A percentile compares a stretch with the other conserved stretches of the same genome.
These are phyloP conservation scores for Stichopus horrens DNA, from an alignment of 53 echinoderm and acorn worm genomes.

Conservation along the genomic window DNA sequence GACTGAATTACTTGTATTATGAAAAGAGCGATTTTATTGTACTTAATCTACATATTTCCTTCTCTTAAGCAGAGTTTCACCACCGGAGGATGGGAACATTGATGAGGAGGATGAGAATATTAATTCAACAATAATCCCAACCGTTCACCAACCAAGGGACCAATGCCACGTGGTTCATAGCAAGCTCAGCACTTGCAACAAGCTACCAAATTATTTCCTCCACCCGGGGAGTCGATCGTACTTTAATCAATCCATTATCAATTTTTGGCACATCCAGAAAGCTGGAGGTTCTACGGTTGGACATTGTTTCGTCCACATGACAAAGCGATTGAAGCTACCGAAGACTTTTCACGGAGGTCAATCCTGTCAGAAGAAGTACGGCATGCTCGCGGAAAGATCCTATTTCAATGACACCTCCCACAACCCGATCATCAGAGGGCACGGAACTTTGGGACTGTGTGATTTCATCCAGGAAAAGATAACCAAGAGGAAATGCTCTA, in stretches of 20 bases:
- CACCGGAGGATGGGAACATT: too few relatives aligned
- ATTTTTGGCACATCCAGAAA: constrained; percentile 31
- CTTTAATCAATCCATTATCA: constrained; percentile 17
- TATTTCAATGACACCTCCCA: neutral
- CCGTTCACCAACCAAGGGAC: neutral
- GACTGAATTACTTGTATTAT: too few relatives aligned
- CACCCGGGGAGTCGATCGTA: neutral
- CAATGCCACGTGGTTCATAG: constrained; percentile 13
- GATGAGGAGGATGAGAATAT: too few relatives aligned
- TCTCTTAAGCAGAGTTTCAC: too few relatives aligned
- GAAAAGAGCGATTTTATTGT: too few relatives aligned
- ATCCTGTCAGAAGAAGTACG: neutral
- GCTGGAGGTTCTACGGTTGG: neutral
- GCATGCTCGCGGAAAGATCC: neutral
- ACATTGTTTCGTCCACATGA: neutral
- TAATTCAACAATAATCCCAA: too few relatives aligned
- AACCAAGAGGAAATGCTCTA: constrained; percentile 8
- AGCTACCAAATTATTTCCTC: constrained; percentile 22
- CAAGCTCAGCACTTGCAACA: constrained; percentile 17
- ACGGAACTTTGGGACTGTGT: neutral
- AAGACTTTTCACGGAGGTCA: neutral
- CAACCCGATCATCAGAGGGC: neutral
- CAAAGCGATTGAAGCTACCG: neutral
- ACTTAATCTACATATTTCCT: too few relatives aligned
- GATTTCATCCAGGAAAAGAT: constrained; percentile 14